Conservation (phyloP, 2,797 vertebrate genomes). For the Sebastes itinus region DNA sequence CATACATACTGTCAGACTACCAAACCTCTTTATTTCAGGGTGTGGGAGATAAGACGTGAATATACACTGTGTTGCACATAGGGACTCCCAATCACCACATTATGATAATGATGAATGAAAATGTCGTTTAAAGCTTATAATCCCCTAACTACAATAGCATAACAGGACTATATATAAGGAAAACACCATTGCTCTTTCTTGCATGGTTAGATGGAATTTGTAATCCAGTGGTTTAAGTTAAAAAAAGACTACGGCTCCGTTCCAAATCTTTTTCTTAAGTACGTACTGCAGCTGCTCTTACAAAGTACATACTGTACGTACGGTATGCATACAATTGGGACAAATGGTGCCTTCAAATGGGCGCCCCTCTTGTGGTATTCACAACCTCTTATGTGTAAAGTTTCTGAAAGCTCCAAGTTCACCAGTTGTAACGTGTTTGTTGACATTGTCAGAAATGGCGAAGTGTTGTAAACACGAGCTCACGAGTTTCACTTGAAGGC, state of each 20-base stretch:
- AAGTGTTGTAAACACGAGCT: no score
- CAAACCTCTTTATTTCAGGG: neutral
- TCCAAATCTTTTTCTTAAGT: no score
- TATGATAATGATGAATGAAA: neutral
- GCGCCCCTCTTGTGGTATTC: no score
- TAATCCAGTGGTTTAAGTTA: neutral
- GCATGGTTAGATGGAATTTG: neutral
- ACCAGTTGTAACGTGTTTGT: no score
- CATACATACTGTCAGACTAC: neutral
- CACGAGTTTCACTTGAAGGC: no score
- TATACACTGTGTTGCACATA: neutral
- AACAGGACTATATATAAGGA: neutral
- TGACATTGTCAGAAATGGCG: no score
- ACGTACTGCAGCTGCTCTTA: no score
- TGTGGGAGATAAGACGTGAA: neutral
- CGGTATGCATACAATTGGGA: no score
- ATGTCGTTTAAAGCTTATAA: neutral
- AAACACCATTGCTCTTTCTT: neutral
- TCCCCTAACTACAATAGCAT: neutral
- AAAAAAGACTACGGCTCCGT: neutral
- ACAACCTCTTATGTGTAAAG: accelerated
- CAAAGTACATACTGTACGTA: no score
- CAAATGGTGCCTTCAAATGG: no score
- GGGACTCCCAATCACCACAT: neutral
- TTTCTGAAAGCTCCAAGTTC: no score